Base-by-base conservation (phyloP, 2,888 invertebrate species). In the Heterodera filipjevi region DNA sequence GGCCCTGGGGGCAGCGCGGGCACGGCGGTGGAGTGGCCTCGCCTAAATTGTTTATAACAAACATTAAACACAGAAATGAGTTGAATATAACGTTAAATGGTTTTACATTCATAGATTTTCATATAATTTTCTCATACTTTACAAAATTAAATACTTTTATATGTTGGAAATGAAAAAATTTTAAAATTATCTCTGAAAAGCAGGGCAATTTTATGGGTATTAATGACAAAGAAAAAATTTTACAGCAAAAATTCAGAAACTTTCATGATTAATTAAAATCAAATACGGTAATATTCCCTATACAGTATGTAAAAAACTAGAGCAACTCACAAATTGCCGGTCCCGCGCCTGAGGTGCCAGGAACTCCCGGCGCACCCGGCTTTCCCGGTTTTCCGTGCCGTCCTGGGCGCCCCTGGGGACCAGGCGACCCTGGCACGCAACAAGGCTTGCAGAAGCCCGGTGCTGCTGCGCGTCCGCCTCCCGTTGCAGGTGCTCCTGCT, bases 11-110 rank as follows among this genome's bases (percentile, higher is more conserved):
- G 3, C 73, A 73, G n/a, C 59, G 73, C 27, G 59, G 59, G 49
- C 73, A 73, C 27, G 73, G 73, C 35, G 73, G 73, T 35, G 73
- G 73, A 14, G 73, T 73, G 35, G 73, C 59, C 27, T 59, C 59
- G 27, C 59, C 59, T 59, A 1, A 49, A 14, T n/a, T n/a, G n/a
- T n/a, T n/a, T n/a, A n/a, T 5, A 5, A 44, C 12, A 5, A 44
- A 44, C 5, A 10, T 44, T 5, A 10, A 10, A 44, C 44, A 44
- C 44, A 44, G 1, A 19, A 53, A 14, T 53, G 5, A 53, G 22
- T 44, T 44, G 44, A 44, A n/a, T n/a, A n/a, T n/a, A n/a, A n/a
- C n/a, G n/a, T n/a, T n/a, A n/a, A n/a, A n/a, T n/a, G n/a, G n/a
- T n/a, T n/a, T n/a, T n/a, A n/a, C n/a, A n/a, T n/a, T n/a, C n/a